Base-by-base conservation (phyloP, 2,797 vertebrate species). In the Botia almorhae region DNA sequence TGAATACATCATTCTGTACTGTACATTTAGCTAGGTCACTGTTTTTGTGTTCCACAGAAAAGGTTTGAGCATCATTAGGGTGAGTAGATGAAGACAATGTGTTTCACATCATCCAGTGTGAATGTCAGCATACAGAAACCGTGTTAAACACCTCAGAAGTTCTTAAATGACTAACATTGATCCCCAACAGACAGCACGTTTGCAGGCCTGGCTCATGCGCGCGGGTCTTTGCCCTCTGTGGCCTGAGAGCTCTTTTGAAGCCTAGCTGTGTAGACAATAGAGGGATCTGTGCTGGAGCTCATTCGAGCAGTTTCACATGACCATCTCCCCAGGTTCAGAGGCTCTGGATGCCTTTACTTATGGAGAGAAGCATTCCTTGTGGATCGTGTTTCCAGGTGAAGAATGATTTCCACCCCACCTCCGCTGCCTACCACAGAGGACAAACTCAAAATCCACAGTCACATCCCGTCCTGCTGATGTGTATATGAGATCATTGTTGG, bases 341-440 rank as follows among this genome's bases (percentile, higher is more conserved):
- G 69, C 73, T 83, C 26, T 65, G 46, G 69, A 81, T 69, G 80
- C 78, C 82, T 87, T 84, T 78, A 82, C 84, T 85, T 74, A 58
- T 77, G 51, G 78, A 82, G 72, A 61, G 64, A 82, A 69, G 58
- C 85, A 86, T 87, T 87, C 85, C 82, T 88, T 12, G 48, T 50
- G 81, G 81, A 89, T 89, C 80, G 51, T 73, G 85, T 89, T 84
- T 70, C 80, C 83, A 89, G 83, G 84, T 87, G 80, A 83, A 76
- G 75, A 87, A 78, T 78, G 83, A 87, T 86, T 84, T 69, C 81
- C 79, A 84, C 69, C 75, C 72, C 64, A 76, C 55, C 70, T 77
- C 60, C 65, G 53, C 48, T 61, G 69, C 33, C 26, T 73, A 8
- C 74, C 63, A 21, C 61, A 39, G 67, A 83, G 69, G 71, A 76